A percentile compares a stretch with the other conserved stretches of the same genome.
These are phyloP conservation scores for Drosophila bifasciata DNA, from an alignment of 1,140 invertebrate species.

Conservation along the genomic window DNA sequence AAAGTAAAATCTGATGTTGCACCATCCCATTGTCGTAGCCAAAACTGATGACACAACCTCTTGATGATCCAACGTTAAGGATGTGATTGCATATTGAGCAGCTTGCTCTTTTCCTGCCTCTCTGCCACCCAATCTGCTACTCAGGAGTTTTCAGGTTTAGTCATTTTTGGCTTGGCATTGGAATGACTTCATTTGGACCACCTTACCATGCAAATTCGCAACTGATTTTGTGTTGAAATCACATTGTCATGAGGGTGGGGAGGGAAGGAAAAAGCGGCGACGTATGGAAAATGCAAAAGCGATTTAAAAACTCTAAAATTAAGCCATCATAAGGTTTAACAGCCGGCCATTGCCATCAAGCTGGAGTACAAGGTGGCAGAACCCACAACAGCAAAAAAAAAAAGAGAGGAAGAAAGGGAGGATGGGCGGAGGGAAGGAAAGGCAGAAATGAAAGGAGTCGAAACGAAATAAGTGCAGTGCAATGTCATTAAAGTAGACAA, in stretches of 20 bases:
- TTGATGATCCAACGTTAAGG: constrained; percentile 35
- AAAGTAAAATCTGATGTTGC: not conserved
- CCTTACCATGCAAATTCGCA: constrained; percentile 71
- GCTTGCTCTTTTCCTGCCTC: constrained; percentile 13
- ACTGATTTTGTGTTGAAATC: constrained; percentile 75
- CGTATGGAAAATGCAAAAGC: constrained; percentile 63
- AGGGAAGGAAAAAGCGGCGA: not conserved
- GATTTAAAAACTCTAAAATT: constrained; percentile 82
- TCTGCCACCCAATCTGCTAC: constrained; percentile 3
- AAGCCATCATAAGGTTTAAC: constrained; percentile 80
- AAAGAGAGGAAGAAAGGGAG: constrained; percentile 14
- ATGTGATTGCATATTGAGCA: constrained; percentile 59
- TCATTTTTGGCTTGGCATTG: constrained; percentile 33
- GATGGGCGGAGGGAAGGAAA: not conserved
- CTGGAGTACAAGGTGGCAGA: constrained; percentile 40
- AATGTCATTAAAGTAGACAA: constrained; percentile 79
- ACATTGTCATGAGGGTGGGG: constrained; percentile 54
- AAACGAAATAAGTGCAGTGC: constrained; percentile 79
- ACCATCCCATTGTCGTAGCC: not conserved
- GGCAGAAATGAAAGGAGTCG: constrained; percentile 42
- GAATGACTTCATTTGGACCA: constrained; percentile 71
- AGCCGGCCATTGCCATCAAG: constrained; percentile 64
- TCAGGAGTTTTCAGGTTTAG: constrained; percentile 12
- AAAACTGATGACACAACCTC: constrained; percentile 36
- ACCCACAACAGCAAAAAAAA: constrained; percentile 7